A percentile compares a stretch with the other conserved stretches of the same genome.
Conservation (phyloP, 2,113 vertebrate species). For the Centropus unirufus region DNA sequence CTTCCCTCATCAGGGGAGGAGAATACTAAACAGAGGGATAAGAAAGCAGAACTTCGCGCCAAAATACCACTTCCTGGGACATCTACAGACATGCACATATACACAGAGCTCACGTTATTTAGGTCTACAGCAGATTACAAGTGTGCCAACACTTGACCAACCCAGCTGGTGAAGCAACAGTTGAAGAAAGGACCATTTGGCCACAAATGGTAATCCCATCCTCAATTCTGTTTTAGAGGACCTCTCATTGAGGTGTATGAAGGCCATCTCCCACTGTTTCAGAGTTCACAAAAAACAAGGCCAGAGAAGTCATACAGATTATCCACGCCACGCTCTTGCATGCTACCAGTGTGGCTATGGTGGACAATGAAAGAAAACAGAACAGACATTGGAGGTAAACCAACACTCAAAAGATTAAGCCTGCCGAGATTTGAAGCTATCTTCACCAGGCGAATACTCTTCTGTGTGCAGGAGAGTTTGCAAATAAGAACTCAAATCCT, state of each 20-base stretch:
- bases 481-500: background rate
- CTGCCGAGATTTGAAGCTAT: background rate
- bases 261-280: background rate
- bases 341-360: fast-evolving
- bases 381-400: background rate
- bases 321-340: background rate
- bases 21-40: background rate
- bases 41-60: background rate
- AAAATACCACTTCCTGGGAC: background rate
- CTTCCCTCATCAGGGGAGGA: background rate
- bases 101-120: background rate
- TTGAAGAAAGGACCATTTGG: background rate
- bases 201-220: background rate
- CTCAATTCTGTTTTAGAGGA: background rate
- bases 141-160: background rate
- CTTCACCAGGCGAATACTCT: background rate
- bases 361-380: background rate
- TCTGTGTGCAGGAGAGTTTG: background rate
- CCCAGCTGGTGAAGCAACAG: background rate
- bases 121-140: background rate
- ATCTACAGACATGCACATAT: background rate
- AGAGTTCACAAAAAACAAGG: background rate
- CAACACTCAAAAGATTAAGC: background rate
- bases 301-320: background rate
- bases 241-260: background rate